Conservation (phyloP, 2,888 invertebrate species). For the Macrosoma leucophasiata region DNA sequence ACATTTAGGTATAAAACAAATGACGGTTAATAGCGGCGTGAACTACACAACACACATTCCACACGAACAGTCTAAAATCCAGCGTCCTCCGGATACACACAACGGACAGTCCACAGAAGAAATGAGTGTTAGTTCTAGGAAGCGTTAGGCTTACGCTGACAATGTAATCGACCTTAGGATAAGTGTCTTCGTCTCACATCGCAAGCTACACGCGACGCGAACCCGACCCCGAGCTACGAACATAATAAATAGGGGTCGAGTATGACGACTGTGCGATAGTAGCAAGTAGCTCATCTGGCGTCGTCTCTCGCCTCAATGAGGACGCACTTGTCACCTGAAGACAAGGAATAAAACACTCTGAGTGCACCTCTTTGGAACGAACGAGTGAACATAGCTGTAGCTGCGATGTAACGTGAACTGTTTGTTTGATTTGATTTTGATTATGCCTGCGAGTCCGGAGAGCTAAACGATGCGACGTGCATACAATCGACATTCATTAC, state of each 20-base stretch:
- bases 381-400: conserved; percentile 70
- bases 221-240: conserved; percentile 63
- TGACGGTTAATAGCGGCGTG: conserved; percentile 57
- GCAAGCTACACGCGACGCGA: conserved; percentile 69
- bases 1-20: conserved; percentile 47
- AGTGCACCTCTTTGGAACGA: conserved; percentile 68
- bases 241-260: conserved; percentile 62
- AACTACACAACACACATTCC: conserved; percentile 72
- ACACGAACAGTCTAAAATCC: conserved; percentile 64
- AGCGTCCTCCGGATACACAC: conserved; percentile 72
- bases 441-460: conserved; percentile 71
- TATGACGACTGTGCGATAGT: conserved; percentile 66
- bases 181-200: conserved; percentile 73
- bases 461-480: conserved; percentile 67
- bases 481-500: conserved; percentile 61
- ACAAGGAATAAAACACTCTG: conserved; percentile 78
- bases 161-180: conserved; percentile 71
- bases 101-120: conserved; percentile 62
- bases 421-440: conserved; percentile 55
- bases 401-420: conserved; percentile 73
- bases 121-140: conserved; percentile 60
- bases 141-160: conserved; percentile 75
- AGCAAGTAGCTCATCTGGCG: conserved; percentile 73
- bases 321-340: conserved; percentile 88
- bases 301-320: conserved; percentile 85